These are phyloP conservation scores for Cuculus canorus DNA, from an alignment of 2,797 vertebrate species.

Conservation along the genomic window DNA sequence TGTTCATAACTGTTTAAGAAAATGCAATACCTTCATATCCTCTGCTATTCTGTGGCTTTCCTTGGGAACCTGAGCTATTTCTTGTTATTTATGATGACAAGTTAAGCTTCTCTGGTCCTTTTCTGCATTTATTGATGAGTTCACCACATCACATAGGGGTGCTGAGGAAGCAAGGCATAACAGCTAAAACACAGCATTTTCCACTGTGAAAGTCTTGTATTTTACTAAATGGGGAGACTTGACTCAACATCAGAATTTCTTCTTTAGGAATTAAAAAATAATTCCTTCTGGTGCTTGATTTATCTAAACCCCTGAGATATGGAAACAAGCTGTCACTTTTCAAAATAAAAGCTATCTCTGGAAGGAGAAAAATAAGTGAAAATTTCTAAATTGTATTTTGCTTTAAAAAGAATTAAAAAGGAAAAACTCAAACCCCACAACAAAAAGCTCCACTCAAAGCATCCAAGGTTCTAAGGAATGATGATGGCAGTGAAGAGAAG, in stretches of 20 bases:
- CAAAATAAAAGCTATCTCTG: not conserved
- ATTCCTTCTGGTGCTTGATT: not conserved
- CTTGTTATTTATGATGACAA: not conserved
- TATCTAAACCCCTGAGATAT: not conserved
- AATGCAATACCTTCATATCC: not conserved
- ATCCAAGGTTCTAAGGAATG: not conserved
- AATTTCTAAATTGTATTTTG: not conserved
- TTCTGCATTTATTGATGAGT: not conserved
- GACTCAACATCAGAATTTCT: not conserved
- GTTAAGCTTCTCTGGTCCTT: not conserved
- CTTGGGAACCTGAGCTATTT: not conserved
- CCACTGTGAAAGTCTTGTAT: not conserved
- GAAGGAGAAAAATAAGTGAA: not conserved
- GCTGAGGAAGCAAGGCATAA: not conserved
- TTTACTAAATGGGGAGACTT: not conserved
- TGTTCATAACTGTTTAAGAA: not conserved
- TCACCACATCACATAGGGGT: not conserved
- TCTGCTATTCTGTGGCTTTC: not conserved
- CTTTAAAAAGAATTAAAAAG: not conserved
- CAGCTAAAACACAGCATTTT: not conserved
- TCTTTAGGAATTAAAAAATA: not conserved
- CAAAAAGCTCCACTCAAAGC: not conserved
- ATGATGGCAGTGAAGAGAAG: not conserved
- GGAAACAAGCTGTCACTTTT: not conserved
- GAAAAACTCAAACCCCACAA: not conserved